phyloP scores from a whole-genome alignment of 2,888 invertebrate genomes.

The Polydrusus cervinus region DNA sequence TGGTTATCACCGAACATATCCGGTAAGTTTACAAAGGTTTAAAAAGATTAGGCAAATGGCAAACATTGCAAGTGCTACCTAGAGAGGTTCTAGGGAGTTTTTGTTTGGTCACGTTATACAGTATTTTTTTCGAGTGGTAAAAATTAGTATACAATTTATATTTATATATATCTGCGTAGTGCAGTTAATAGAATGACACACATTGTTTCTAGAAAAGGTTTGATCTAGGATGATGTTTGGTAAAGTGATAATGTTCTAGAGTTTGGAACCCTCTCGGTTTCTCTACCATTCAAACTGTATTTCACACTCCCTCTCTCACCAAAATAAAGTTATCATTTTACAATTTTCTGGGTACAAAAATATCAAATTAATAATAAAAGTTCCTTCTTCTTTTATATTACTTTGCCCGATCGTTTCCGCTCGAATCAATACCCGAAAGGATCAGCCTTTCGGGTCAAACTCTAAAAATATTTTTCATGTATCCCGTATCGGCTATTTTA shows the following conservation, averaged over 20 bases:
- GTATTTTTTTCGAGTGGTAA: no score
- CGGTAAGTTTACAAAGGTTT: constrained; percentile 15
- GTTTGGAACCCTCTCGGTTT: no score
- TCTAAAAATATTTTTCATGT: constrained; percentile 23
- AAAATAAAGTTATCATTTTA: background rate
- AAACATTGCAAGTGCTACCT: constrained; percentile 24
- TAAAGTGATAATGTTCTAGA: no score
- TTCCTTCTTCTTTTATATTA: constrained; percentile 5
- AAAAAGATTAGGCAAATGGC: constrained; percentile 7
- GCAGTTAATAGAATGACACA: no score
- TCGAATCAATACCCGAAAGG: constrained; percentile 6
- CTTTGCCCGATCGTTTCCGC: constrained; percentile 4
- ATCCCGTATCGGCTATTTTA: constrained; percentile 16
- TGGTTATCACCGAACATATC: constrained; percentile 18
- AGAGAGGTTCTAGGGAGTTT: constrained; percentile 1
- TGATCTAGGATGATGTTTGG: no score
- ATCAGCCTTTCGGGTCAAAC: constrained; percentile 14
- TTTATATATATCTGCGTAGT: no score
- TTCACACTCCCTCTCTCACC: background rate
- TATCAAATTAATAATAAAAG: constrained; percentile 19
- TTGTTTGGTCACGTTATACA: background rate
- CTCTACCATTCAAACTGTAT: no score
- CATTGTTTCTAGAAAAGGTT: no score
- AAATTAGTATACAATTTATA: no score
- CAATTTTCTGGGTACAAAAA: background rate